These are phyloP conservation scores for Synergus japonicus DNA, from an alignment of 2,888 invertebrate species.

Conservation along the genomic window DNA sequence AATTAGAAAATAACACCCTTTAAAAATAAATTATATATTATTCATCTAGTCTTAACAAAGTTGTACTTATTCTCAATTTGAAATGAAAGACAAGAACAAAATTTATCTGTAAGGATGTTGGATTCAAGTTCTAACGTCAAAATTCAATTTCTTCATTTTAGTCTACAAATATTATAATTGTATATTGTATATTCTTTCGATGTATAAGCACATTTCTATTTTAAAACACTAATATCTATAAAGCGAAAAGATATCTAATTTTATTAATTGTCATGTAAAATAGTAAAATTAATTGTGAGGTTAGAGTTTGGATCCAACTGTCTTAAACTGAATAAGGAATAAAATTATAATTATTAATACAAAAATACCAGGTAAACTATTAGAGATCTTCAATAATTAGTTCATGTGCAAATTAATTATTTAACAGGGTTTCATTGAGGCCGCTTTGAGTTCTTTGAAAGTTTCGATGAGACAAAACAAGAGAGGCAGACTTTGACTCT, in stretches of 20 bases:
- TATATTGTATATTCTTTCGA: too few relatives aligned
- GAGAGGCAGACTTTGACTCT: conserved; percentile 79
- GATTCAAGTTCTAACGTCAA: too few relatives aligned
- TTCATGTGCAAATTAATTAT: not conserved
- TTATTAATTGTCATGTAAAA: too few relatives aligned
- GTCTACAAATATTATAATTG: too few relatives aligned
- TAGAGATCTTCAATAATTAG: not conserved
- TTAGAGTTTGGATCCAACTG: too few relatives aligned
- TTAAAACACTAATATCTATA: too few relatives aligned
- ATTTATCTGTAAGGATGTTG: too few relatives aligned
- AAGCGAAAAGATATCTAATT: too few relatives aligned
- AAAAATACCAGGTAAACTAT: not conserved
- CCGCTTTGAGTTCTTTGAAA: conserved; percentile 73
- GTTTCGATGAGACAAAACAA: conserved; percentile 80
- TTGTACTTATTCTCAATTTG: not conserved
- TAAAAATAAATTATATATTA: not conserved
- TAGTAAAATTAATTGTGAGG: too few relatives aligned
- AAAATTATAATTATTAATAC: not conserved
- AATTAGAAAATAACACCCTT: not conserved
- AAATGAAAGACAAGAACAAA: not conserved
- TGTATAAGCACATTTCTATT: too few relatives aligned
- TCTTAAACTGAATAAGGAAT: not conserved
- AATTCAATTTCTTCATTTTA: too few relatives aligned
- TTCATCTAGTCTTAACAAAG: conserved; percentile 10
- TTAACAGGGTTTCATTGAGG: conserved; percentile 12